phyloP scores from a whole-genome alignment of 2,888 invertebrate species.

The Ormia ochracea region DNA sequence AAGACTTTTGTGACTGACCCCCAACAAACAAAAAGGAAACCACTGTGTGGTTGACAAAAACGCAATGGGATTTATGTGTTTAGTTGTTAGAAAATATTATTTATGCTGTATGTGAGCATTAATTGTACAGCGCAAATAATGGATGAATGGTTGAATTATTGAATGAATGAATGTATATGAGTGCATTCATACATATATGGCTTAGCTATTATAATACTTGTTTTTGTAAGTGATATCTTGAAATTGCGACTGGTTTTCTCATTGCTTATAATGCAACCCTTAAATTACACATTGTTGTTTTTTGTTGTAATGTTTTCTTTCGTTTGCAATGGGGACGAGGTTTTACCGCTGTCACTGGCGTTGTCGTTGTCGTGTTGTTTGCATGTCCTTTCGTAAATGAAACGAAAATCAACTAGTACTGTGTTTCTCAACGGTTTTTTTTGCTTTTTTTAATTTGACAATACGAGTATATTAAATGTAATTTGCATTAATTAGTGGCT shows the following conservation, averaged over 20 bases:
- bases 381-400: conserved; percentile 1
- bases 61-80: neutral
- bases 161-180: neutral
- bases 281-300: neutral
- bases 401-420: neutral
- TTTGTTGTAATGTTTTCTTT: too few species aligned
- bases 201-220: neutral
- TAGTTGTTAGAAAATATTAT: neutral
- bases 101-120: neutral
- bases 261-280: conserved; percentile 8
- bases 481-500: conserved; percentile 32
- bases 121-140: neutral
- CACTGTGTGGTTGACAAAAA: neutral
- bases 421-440: neutral
- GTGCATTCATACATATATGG: too few species aligned
- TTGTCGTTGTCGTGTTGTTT: neutral
- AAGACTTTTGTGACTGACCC: too few species aligned
- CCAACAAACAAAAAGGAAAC: neutral
- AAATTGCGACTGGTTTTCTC: neutral
- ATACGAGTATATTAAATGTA: conserved; percentile 1
- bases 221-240: conserved; percentile 25
- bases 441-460: neutral
- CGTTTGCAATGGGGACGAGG: too few species aligned
- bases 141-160: neutral
- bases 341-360: too few species aligned